Evolutionary conservation across 1,140 invertebrate genomes (phyloP).

Genomic region (Cotesia vestalis): DNA sequence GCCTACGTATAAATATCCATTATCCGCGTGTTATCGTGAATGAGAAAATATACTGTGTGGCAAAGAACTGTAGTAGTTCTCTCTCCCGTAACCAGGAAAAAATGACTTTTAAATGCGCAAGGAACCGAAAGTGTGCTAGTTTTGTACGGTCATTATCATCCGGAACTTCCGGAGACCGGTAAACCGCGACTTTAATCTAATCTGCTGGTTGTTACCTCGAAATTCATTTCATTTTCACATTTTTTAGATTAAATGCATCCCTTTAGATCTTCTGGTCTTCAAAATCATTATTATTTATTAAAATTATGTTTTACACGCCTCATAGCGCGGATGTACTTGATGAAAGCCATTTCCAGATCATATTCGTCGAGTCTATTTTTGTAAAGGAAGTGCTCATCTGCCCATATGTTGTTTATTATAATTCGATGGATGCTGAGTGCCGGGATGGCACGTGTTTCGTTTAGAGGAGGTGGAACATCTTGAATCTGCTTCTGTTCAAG

Average conservation of each 20-base stretch:
- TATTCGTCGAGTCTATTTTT: constrained; percentile 16
- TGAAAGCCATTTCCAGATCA: background rate
- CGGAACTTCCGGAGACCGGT: constrained; percentile 39
- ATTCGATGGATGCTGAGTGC: constrained; percentile 20
- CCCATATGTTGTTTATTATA: constrained; percentile 32
- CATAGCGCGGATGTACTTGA: too few species aligned
- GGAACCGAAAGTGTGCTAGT: constrained; percentile 8
- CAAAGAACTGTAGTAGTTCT: constrained; percentile 4
- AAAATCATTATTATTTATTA: too few species aligned
- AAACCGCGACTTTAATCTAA: constrained; percentile 41
- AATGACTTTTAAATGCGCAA: constrained; percentile 8
- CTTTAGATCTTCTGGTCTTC: too few species aligned
- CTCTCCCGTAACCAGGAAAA: constrained; percentile 2
- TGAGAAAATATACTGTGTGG: background rate
- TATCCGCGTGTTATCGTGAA: background rate
- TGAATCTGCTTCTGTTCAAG: constrained; percentile 34
- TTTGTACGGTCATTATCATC: constrained; percentile 34
- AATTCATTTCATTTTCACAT: background rate
- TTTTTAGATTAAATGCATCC: background rate
- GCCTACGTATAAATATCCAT: too few species aligned
- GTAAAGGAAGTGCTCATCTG: background rate
- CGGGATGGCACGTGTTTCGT: constrained; percentile 23
- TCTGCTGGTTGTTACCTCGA: constrained; percentile 11
- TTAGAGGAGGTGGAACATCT: background rate
- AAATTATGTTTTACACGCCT: too few species aligned